phyloP scores from a whole-genome alignment of 2,113 vertebrate genomes.

The Garra rufa region DNA sequence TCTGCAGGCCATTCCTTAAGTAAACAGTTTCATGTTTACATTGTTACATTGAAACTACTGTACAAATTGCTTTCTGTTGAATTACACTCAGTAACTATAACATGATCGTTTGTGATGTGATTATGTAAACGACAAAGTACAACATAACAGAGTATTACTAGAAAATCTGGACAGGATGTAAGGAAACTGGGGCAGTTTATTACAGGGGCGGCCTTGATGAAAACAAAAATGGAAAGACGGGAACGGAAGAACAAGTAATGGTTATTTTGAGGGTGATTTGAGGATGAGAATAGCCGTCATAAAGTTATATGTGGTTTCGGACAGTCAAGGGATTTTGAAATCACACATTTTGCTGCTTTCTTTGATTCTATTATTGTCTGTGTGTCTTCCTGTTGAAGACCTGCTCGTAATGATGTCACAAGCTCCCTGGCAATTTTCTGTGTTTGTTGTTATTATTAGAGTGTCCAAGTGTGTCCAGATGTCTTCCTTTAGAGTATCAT shows the following conservation, averaged over 20 bases:
- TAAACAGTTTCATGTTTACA: not conserved
- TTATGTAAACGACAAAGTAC: not conserved
- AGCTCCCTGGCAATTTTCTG: conserved; percentile 56
- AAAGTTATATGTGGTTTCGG: conserved; percentile 29
- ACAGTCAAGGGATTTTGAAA: conserved; percentile 35
- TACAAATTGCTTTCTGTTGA: not conserved
- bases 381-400: conserved; percentile 67
- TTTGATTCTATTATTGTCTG: conserved; percentile 73
- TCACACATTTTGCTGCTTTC: conserved; percentile 59
- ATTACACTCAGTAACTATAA: not conserved
- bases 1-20: not conserved
- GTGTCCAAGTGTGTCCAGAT: conserved; percentile 70
- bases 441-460: conserved; percentile 71
- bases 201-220: not conserved
- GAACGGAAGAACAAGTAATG: conserved; percentile 24
- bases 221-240: not conserved
- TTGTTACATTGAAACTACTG: not conserved
- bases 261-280: conserved; percentile 9
- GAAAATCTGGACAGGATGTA: not conserved
- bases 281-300: conserved; percentile 28
- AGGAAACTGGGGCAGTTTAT: conserved; percentile 4
- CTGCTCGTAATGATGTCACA: conserved; percentile 71
- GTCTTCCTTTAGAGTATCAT: conserved; percentile 75
- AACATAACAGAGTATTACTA: conserved; percentile 7
- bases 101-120: not conserved